Evolutionary conservation across 2,113 vertebrate species (phyloP).

Genomic region (Oreochromis niloticus): DNA sequence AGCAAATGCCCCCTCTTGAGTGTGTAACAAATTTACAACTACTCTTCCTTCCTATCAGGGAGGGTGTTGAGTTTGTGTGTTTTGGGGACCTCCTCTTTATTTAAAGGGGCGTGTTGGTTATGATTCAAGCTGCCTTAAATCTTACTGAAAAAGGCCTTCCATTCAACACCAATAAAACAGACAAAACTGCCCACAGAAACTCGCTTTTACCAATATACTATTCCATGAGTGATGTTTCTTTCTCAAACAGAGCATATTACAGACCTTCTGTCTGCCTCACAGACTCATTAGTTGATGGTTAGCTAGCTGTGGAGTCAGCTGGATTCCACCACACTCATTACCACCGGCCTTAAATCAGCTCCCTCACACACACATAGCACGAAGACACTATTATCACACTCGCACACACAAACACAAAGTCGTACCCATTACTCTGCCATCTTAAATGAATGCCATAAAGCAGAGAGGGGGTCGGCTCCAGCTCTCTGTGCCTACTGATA

Average conservation of each 20-base stretch:
- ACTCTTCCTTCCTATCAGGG: conserved; percentile 13
- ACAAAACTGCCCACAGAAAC: not conserved
- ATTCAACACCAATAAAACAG: not conserved
- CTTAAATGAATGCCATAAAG: conserved; percentile 60
- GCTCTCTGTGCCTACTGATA: conserved; percentile 38
- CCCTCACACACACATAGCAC: not conserved
- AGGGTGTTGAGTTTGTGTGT: not conserved
- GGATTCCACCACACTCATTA: conserved; percentile 27
- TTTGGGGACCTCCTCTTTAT: not conserved
- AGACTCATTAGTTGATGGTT: conserved; percentile 52
- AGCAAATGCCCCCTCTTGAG: conserved; percentile 11
- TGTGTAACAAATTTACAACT: conserved; percentile 32
- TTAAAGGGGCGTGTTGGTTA: not conserved
- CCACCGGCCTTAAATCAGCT: conserved; percentile 35
- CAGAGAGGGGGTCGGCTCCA: conserved; percentile 38
- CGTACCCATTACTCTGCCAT: not conserved
- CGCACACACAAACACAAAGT: not conserved
- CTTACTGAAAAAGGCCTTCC: not conserved
- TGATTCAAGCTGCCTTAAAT: not conserved
- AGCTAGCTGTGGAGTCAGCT: conserved; percentile 54
- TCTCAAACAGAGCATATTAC: not conserved
- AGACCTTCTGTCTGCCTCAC: conserved; percentile 2
- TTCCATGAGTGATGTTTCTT: not conserved
- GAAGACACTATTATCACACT: not conserved
- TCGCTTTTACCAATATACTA: not conserved